Percentiles rank a stretch among this genome's conserved stretches.
These are phyloP conservation scores for Tribolium madens DNA, from an alignment of 1,140 invertebrate genomes.

Conservation along the genomic window DNA sequence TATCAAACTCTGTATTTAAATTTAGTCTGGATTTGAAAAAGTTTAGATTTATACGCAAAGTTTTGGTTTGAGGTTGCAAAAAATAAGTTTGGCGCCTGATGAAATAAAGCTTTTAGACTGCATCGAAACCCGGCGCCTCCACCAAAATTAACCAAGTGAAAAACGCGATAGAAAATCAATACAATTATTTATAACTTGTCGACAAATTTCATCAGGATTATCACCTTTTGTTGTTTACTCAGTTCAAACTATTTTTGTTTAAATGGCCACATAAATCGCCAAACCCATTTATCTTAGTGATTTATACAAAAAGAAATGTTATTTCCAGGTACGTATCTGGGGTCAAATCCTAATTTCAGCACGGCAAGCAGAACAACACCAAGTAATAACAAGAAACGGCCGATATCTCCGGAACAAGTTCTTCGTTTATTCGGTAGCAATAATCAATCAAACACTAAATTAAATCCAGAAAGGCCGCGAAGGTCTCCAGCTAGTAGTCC, in stretches of 20 bases:
- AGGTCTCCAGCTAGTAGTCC: constrained; percentile 81
- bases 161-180: constrained; percentile 12
- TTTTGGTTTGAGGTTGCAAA: not conserved
- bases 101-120: not conserved
- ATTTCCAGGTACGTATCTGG: constrained; percentile 72
- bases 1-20: too few relatives aligned
- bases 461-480: constrained; percentile 66
- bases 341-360: constrained; percentile 69
- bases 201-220: too few relatives aligned
- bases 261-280: too few relatives aligned
- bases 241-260: too few relatives aligned
- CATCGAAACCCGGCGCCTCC: constrained; percentile 43
- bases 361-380: constrained; percentile 52
- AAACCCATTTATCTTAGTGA: not conserved
- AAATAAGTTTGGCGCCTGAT: not conserved
- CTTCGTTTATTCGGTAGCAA: constrained; percentile 74
- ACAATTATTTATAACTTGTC: too few relatives aligned
- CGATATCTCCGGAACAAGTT: constrained; percentile 84
- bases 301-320: not conserved
- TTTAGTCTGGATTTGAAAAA: not conserved
- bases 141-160: constrained; percentile 11
- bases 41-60: not conserved
- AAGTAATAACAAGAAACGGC: constrained; percentile 73
- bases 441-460: constrained; percentile 57
- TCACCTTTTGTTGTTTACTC: too few relatives aligned